Base-by-base conservation (phyloP, 2,888 invertebrate genomes). In the Kuschelorhynchus macadamiae region DNA sequence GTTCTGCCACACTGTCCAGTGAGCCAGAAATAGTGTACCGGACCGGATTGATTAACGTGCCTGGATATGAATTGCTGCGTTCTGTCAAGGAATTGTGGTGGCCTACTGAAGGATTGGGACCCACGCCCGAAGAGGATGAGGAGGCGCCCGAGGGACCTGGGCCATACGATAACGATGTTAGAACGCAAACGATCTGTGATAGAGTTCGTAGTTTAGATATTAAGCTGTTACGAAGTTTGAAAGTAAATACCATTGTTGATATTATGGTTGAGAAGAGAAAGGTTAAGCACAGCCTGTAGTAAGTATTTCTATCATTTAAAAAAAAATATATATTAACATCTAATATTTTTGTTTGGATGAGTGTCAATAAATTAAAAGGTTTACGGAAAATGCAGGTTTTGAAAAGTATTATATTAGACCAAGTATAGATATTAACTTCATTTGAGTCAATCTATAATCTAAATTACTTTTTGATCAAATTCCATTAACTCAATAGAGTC, bases 221-320 rank as follows among this genome's bases (percentile, higher is more conserved):
- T 56, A 87, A 88, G 74, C 83, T 93, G 46, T 82, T 94, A 32
- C 90, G 90, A 80, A 85, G 86, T 16, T 86, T 92, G 30, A 89
- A 90, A 75, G 90, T 93, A 12, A 87, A 87, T 59, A 90, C 90
- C 53, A 93, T 94, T 75, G 88, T 91, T 70, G 93, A 94, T 83
- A 87, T 94, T 57, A 94, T 94, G 93, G 92, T 94, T 7, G 93
- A 94, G 80, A 92, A 92, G 79, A 91, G 92, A 77, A 93, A 93
- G 85, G 90, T 92, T 39, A 94, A 93, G 83, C 93, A 89, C 83
- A 90, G 90, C 68, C 83, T 93, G 83, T 88, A 91, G 93, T 93
- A 86, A 89, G 91, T 67, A 66, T 50, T 36, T 41, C 30, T 33
- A 21, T 30, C 12, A 9, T 32, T 59, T 1, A 17, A 25, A 14